Conservation (phyloP, 1,140 invertebrate genomes). For the Berghia stephanieae region DNA sequence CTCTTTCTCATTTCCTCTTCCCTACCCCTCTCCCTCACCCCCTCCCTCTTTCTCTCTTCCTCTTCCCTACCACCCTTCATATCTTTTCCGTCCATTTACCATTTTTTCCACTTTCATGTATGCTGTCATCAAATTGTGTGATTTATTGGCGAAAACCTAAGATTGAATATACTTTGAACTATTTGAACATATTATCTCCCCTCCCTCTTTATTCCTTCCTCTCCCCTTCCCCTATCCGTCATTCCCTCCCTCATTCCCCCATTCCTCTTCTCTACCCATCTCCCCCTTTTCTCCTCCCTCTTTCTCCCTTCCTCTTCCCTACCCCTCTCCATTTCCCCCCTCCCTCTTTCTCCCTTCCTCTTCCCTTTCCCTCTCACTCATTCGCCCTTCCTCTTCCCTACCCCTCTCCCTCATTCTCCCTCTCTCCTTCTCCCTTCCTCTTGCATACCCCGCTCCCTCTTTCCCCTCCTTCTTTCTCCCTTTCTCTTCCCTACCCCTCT, state of each 20-base stretch:
- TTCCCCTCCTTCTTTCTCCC: background rate
- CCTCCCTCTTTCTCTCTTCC: background rate
- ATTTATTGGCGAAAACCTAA: background rate
- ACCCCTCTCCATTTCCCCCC: background rate
- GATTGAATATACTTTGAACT: background rate
- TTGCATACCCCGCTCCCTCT: background rate
- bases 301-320: background rate
- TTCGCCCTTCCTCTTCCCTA: background rate
- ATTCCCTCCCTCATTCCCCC: background rate
- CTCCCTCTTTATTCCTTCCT: background rate
- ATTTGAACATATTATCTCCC: background rate
- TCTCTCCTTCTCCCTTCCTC: background rate
- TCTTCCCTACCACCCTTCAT: background rate
- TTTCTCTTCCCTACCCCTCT: too few species aligned
- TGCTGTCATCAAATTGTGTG: background rate
- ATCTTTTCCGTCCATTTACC: background rate
- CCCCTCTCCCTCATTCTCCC: background rate
- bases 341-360: background rate
- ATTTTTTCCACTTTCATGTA: background rate
- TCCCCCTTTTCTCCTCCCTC: background rate
- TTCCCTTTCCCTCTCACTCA: slow-evolving; percentile 2
- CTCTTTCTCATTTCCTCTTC: background rate
- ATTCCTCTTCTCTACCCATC: background rate
- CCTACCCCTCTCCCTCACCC: background rate
- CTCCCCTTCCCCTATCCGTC: background rate